A percentile compares a stretch with the other conserved stretches of the same genome.
Evolutionary conservation across 2,797 vertebrate genomes (phyloP).

Genomic region (Peromyscus eremicus): DNA sequence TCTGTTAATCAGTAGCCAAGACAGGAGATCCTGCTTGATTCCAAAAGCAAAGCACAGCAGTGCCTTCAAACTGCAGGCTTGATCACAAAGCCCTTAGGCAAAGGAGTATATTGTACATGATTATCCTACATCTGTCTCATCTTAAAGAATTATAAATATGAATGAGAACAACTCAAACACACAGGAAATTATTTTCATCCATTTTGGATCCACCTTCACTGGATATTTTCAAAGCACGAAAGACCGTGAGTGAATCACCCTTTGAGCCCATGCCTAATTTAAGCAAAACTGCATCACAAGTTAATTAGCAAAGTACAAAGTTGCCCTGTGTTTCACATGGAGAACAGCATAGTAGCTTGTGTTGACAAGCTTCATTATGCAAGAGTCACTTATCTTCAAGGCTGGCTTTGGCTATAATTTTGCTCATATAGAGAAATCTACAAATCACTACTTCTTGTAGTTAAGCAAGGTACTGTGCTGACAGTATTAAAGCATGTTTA

Average conservation of each 20-base stretch:
- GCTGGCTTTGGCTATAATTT: neutral
- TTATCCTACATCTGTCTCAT: neutral
- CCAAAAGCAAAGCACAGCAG: neutral
- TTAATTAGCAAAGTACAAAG: slow-evolving; percentile 57
- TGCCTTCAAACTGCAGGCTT: slow-evolving; percentile 44
- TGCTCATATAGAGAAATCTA: neutral
- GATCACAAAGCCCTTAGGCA: neutral
- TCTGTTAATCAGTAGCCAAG: neutral
- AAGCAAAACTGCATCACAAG: slow-evolving; percentile 56
- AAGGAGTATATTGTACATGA: neutral
- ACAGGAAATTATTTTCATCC: slow-evolving; percentile 35
- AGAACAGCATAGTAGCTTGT: neutral
- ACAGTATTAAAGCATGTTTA: neutral
- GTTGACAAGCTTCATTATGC: neutral
- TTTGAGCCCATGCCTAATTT: slow-evolving; percentile 57
- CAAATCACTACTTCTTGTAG: neutral
- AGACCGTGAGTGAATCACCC: slow-evolving; percentile 63
- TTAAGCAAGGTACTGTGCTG: neutral
- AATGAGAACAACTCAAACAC: slow-evolving; percentile 50
- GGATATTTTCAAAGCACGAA: slow-evolving; percentile 72
- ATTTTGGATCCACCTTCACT: slow-evolving; percentile 61
- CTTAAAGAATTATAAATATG: slow-evolving; percentile 41
- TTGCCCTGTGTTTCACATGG: neutral
- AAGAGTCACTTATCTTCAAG: neutral
- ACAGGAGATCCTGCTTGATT: slow-evolving; percentile 5